Base-by-base conservation (phyloP, 2,797 vertebrate species). In the Echiichthys vipera region DNA sequence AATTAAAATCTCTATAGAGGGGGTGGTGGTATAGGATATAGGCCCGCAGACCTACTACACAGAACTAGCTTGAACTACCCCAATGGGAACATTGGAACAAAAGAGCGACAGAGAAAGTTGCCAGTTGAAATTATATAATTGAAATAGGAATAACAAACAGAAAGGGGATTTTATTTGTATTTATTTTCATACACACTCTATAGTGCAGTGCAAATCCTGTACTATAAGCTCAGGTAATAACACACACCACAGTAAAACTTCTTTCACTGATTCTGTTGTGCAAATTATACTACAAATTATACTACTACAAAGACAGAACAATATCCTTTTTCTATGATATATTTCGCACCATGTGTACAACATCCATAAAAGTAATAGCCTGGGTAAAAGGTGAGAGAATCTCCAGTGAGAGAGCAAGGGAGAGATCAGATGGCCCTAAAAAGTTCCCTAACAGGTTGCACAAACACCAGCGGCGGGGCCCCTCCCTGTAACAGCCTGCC, bases 401-500 rank as follows among this genome's bases (percentile, higher is more conserved):
- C 79, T 79, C 73, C 66, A 69, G 63, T 39, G 51, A 75, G 75
- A 76, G 67, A 75, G 77, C 55, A 50, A 74, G 83, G 45, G 79
- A 85, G 84, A 87, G 88, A 92, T 93, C 88, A 75, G 80, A 90
- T 91, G 91, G 93, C 92, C 89, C 79, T 84, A 84, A 92, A n/a
- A 94, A 93, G 92, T 94, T 94, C 92, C 92, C 93, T 74, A 92
- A 95, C 95, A 95, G 93, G 94, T 95, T 94, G 93, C 84, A 90
- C 88, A 91, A 91, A 92, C 92, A 92, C 78, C 85, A 89, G 90
- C 66, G 7, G 73, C 88, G 90, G 87, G 84, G 92, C 94, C 91
- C 93, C 94, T 94, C 95, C 95, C 93, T 94, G 91, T 56, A 81
- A 86, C 88, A 92, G 89, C 84, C 91, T 92, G 94, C 95, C 95